Conservation (phyloP, 2,888 invertebrate genomes). For the Archaeoteleia sp. region DNA sequence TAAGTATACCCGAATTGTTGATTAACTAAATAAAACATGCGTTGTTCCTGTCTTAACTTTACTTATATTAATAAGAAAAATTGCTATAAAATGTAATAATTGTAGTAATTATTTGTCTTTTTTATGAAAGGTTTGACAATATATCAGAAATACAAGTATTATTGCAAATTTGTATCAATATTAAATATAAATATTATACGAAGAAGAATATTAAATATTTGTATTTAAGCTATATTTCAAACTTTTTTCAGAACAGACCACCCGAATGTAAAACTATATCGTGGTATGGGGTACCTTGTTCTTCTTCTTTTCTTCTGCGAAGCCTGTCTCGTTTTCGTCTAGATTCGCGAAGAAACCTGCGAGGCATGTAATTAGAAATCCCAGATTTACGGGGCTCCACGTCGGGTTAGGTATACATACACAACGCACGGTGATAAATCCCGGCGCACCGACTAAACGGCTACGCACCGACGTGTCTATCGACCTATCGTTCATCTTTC, state of each 20-base stretch:
- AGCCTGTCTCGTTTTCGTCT: constrained; percentile 40
- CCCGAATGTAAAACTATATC: constrained; percentile 32
- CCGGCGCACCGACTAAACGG: constrained; percentile 58
- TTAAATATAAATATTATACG: too few species aligned
- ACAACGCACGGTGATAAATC: constrained; percentile 58
- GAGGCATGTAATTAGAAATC: constrained; percentile 64
- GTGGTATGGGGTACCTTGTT: too few species aligned
- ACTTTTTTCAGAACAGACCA: constrained; percentile 31
- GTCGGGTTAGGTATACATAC: constrained; percentile 37
- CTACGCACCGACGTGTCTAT: constrained; percentile 63
- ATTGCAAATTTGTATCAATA: too few species aligned
- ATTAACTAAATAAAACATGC: too few species aligned
- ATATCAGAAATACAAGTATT: too few species aligned
- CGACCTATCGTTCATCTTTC: constrained; percentile 67
- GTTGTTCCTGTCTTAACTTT: too few species aligned
- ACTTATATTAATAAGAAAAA: too few species aligned
- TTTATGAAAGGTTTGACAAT: too few species aligned
- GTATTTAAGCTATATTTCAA: constrained; percentile 36
- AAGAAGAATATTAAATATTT: too few species aligned
- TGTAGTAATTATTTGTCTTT: too few species aligned
- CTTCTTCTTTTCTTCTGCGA: constrained; percentile 26
- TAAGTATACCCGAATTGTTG: too few species aligned
- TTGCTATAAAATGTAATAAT: too few species aligned
- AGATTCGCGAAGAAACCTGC: constrained; percentile 35
- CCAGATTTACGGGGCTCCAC: constrained; percentile 58